Base-by-base conservation (phyloP, 53 echinoderm and acorn worm species). In the Actinopyga echinites region DNA sequence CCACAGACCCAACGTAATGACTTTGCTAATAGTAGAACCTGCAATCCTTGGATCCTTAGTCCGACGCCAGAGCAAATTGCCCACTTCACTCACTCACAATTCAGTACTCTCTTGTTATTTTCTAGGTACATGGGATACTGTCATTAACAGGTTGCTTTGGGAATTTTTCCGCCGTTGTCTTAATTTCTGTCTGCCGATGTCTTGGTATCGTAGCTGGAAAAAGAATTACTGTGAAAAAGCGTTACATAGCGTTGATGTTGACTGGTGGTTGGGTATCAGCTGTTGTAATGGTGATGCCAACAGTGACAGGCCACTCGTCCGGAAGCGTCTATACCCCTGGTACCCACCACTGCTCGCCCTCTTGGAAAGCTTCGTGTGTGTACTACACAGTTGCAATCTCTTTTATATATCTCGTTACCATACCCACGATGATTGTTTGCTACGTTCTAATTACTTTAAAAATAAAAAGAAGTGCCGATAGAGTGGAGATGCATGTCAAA, bases 111-210 rank as follows among this genome's bases (percentile, higher is more conserved):
- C 33, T 7, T 9, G 0, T 19, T 30, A 4, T 30, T 63, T 28
- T 68, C 9, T 20, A 71, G 71, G 5, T 71, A 34, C 71, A 71
- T 44, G 71, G 71, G 25, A 4, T 44, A 25, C 44, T 71, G 6
- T 40, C 71, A 19, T 17, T 0, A 0, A 5, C 40, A 6, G 71
- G 44, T 23, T 71, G 45, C 37, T 71, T 44, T 44, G 71, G 71
- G 8, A 71, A 71, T 71, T 71, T 71, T 44, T 71, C 71, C 38
- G 71, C 71, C n/a, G 44, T 71, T 21, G 12, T 34, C 40, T 30
- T 71, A 28, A 71, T 71, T 7, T 71, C 71, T 24, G 3, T 71
- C 1, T 71, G 40, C 21, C 71, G 71, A 21, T 71, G 71, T 42
- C 25, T 44, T 8, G 44, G 44, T 11, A 71, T 71, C 28, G 22